Evolutionary conservation across 2,797 vertebrate species (phyloP).

Genomic region (Remorina albescens): DNA sequence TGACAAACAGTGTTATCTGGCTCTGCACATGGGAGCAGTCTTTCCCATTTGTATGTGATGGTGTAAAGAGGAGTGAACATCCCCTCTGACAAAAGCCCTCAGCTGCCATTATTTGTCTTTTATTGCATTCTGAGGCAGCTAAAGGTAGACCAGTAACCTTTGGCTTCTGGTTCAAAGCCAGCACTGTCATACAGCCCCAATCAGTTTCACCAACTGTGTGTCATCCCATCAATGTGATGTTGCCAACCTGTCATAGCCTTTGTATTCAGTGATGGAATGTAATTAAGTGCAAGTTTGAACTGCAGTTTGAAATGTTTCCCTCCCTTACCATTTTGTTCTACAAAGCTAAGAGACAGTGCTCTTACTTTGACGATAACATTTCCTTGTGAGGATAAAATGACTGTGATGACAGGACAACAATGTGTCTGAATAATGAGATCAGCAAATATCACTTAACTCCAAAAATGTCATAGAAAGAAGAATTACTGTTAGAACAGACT

Average conservation of each 20-base stretch:
- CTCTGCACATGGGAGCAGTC: slow-evolving; percentile 16
- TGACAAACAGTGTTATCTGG: slow-evolving; percentile 52
- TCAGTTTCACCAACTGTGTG: slow-evolving; percentile 7
- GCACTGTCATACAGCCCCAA: background rate
- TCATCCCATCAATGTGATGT: slow-evolving; percentile 23
- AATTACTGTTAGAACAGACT: no score
- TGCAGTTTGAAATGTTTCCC: background rate
- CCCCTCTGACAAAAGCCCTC: slow-evolving; percentile 34
- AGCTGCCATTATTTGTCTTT: slow-evolving; percentile 32
- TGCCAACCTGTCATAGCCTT: background rate
- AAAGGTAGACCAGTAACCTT: slow-evolving; percentile 19
- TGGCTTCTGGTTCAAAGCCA: slow-evolving; percentile 25
- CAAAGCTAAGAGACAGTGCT: no score
- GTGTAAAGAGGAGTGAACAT: slow-evolving; percentile 23
- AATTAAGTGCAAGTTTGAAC: background rate
- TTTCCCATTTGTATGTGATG: slow-evolving; percentile 39
- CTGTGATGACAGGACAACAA: no score
- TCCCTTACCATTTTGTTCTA: no score
- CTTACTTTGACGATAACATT: no score
- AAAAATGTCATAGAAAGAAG: no score
- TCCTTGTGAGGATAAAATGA: no score
- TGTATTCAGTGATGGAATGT: background rate
- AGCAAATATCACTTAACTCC: no score
- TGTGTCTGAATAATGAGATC: no score
- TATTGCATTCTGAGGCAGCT: slow-evolving; percentile 38